Percentiles rank a stretch among this genome's conserved stretches.
Evolutionary conservation across 2,113 vertebrate species (phyloP).

Genomic region (Synchiropus splendidus): DNA sequence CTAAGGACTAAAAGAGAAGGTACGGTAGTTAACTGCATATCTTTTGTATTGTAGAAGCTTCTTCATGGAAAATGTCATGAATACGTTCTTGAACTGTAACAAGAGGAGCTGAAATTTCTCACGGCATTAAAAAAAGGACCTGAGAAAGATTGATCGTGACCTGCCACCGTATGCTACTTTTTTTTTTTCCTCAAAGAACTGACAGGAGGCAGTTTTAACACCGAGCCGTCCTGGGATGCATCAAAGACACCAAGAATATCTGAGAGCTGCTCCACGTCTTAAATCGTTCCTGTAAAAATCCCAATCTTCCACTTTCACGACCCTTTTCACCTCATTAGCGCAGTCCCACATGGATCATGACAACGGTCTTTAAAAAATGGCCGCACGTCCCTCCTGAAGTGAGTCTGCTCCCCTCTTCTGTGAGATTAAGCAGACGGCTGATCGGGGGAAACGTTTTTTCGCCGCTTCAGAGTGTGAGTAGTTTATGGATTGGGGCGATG

Average conservation of each 20-base stretch:
- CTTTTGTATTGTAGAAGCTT: too few relatives aligned
- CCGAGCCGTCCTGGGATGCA: too few relatives aligned
- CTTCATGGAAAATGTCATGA: too few relatives aligned
- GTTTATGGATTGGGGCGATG: constrained; percentile 2
- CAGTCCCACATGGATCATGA: constrained; percentile 19
- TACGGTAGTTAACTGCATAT: too few relatives aligned
- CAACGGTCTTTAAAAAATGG: constrained; percentile 11
- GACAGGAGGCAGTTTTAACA: too few relatives aligned
- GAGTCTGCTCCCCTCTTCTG: constrained; percentile 12
- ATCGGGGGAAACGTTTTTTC: constrained; percentile 6
- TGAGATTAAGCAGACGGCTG: constrained; percentile 28
- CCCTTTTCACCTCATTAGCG: constrained; percentile 33
- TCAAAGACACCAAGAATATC: constrained; percentile 8
- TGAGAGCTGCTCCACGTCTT: constrained; percentile 9
- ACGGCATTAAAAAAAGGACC: too few relatives aligned
- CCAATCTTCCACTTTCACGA: constrained; percentile 32
- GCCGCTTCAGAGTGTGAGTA: constrained; percentile 5
- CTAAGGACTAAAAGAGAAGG: too few relatives aligned
- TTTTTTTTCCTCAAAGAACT: too few relatives aligned
- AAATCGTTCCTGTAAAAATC: constrained; percentile 32
- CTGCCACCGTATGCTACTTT: too few relatives aligned
- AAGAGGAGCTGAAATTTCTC: too few relatives aligned
- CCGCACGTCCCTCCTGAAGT: constrained; percentile 12
- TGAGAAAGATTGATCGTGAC: too few relatives aligned
- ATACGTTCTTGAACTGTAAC: too few relatives aligned